Evolutionary conservation across 2,797 vertebrate species (phyloP).

Genomic region (Melanotaenia boesemani): DNA sequence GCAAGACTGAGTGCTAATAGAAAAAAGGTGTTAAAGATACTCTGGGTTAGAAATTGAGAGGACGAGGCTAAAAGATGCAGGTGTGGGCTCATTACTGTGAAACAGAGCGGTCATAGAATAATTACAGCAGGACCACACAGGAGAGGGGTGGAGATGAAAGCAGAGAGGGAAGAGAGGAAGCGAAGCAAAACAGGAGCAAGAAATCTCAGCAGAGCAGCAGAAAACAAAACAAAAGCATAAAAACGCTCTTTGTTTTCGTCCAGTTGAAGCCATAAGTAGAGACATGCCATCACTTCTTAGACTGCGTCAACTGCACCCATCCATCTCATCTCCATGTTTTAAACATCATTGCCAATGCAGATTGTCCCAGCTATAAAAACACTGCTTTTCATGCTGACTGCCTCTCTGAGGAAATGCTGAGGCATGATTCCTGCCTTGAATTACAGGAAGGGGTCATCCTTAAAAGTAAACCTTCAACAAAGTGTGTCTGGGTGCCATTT

Average conservation of each 20-base stretch:
- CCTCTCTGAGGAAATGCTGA: slow-evolving; percentile 64
- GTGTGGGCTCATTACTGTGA: slow-evolving; percentile 75
- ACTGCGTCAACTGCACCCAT: slow-evolving; percentile 26
- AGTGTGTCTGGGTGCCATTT: slow-evolving; percentile 19
- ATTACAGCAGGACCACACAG: slow-evolving; percentile 72
- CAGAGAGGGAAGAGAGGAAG: neutral
- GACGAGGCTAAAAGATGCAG: slow-evolving; percentile 69
- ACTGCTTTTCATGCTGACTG: slow-evolving; percentile 50
- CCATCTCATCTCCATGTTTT: slow-evolving; percentile 57
- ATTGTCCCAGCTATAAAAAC: slow-evolving; percentile 78
- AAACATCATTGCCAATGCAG: slow-evolving; percentile 67
- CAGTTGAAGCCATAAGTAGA: neutral
- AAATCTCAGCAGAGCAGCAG: neutral
- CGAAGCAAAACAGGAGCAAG: slow-evolving; percentile 7
- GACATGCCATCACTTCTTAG: neutral
- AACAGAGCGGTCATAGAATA: slow-evolving; percentile 48
- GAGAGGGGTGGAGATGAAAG: slow-evolving; percentile 50
- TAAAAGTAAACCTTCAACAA: slow-evolving; percentile 42
- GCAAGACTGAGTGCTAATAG: slow-evolving; percentile 63
- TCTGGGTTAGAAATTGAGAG: slow-evolving; percentile 63
- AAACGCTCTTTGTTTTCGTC: neutral
- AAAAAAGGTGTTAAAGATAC: slow-evolving; percentile 75
- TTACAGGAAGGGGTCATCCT: slow-evolving; percentile 54
- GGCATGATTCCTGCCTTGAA: slow-evolving; percentile 54
- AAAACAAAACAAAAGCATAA: slow-evolving; percentile 16